Percentiles rank a stretch among this genome's conserved stretches.
These are phyloP conservation scores for Lasioglossum zephyrum DNA, from an alignment of 2,888 invertebrate genomes.

Conservation along the genomic window DNA sequence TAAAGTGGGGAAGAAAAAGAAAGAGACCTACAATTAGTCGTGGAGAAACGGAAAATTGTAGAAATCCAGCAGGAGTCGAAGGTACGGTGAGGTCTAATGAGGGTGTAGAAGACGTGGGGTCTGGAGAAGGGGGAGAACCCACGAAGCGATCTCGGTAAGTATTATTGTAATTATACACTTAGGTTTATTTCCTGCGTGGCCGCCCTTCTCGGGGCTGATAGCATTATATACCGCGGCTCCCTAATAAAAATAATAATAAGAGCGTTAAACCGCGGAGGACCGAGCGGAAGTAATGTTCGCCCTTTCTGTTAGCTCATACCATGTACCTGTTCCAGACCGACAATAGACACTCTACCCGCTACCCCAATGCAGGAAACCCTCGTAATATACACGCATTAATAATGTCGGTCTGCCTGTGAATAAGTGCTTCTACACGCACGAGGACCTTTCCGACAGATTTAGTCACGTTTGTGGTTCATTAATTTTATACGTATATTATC, in stretches of 20 bases:
- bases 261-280: constrained; percentile 81
- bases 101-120: constrained; percentile 53
- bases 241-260: constrained; percentile 83
- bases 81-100: constrained; percentile 21
- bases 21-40: constrained; percentile 39
- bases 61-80: not conserved
- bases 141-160: constrained; percentile 75
- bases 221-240: constrained; percentile 76
- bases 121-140: constrained; percentile 59
- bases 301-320: constrained; percentile 59
- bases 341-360: constrained; percentile 43
- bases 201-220: constrained; percentile 74
- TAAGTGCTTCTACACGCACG: not conserved
- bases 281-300: constrained; percentile 78
- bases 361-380: constrained; percentile 49
- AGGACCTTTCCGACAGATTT: constrained; percentile 27
- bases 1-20: not conserved
- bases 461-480: not conserved
- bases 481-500: not conserved
- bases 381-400: constrained; percentile 43
- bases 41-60: constrained; percentile 27
- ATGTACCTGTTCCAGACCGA: constrained; percentile 51
- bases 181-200: constrained; percentile 83
- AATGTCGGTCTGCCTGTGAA: constrained; percentile 22
- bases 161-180: constrained; percentile 84